A percentile compares a stretch with the other conserved stretches of the same genome.
phyloP scores from a whole-genome alignment of 2,113 vertebrate genomes.

The Barnardius zonarius region DNA sequence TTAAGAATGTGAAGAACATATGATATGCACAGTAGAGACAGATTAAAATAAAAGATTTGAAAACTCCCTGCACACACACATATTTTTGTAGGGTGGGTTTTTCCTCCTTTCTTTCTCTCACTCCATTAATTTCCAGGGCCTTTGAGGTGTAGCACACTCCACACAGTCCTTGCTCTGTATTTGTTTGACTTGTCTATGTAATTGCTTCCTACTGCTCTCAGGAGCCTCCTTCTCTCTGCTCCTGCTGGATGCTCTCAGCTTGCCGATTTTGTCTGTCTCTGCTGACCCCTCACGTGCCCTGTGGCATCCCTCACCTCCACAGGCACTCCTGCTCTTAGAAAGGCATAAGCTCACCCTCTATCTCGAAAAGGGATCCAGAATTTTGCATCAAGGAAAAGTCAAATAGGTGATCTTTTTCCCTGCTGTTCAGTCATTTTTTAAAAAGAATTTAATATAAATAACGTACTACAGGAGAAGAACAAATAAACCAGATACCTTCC shows the following conservation, averaged over 20 bases:
- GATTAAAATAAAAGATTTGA: background rate
- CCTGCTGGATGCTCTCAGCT: background rate
- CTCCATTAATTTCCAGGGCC: background rate
- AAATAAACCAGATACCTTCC: background rate
- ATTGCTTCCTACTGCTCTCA: background rate
- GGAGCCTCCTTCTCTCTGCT: background rate
- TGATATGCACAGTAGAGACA: background rate
- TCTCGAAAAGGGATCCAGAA: background rate
- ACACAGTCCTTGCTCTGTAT: background rate
- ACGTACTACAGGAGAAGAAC: background rate
- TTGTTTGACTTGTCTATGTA: background rate
- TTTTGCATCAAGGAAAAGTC: background rate
- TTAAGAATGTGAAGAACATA: background rate
- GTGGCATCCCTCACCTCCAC: background rate
- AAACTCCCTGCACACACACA: background rate
- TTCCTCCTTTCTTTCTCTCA: background rate
- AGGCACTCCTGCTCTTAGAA: background rate
- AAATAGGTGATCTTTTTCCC: background rate
- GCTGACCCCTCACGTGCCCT: accelerated
- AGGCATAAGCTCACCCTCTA: background rate
- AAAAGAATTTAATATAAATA: background rate
- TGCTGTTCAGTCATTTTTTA: background rate
- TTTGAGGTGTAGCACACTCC: background rate
- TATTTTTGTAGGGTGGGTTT: background rate
- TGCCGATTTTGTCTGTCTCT: background rate